Evolutionary conservation across 2,888 invertebrate genomes (phyloP), one percentile per base, ranked within the genome.

Genomic region (Mesoligia furuncula): DNA sequence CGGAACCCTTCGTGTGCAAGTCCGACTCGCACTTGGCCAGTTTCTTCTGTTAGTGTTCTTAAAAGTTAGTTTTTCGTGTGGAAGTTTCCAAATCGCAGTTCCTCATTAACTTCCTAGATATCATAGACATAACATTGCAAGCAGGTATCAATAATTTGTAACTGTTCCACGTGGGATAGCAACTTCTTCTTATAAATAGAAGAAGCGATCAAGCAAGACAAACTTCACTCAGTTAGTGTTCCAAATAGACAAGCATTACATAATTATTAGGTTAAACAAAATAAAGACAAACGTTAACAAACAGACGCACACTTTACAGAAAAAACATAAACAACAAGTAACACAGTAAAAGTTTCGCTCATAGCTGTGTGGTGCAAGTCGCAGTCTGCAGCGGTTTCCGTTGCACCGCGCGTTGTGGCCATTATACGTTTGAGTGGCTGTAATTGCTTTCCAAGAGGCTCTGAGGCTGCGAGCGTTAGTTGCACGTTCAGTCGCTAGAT

Each of bases 341-440:
- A 68, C 31, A 69, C 4, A 62, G 71, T 70, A 62, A 79, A 83
- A 73, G 75, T 86, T 67, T 31, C 2, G 15, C 45, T 51, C 64
- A 72, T 72, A 77, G 48, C 31, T 39, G 45, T 64, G 42, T 64
- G 82, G 80, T 48, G 36, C 86, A 87, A 85, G 75, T 79, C 39
- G 51, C n/a, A 9, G 11, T 57, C 80, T 54, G 80, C 0, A 24
- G 84, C 84, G 87, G 80, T 45, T 84, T 65, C 61, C 73, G 70
- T 67, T 66, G 83, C 73, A 24, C 79, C 73, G 68, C 68, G 64
- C 64, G 61, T 51, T 42, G 73, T 78, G 85, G 78, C 88, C 86
- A 91, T 91, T 91, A 90, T 87, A 87, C 91, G 88, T 88, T 87
- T 85, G 90, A 91, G 90, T 90, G 90, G 86, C 85, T 91, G 87